Base-by-base conservation (phyloP, 2,797 vertebrate species). In the Poecilia velifera region DNA sequence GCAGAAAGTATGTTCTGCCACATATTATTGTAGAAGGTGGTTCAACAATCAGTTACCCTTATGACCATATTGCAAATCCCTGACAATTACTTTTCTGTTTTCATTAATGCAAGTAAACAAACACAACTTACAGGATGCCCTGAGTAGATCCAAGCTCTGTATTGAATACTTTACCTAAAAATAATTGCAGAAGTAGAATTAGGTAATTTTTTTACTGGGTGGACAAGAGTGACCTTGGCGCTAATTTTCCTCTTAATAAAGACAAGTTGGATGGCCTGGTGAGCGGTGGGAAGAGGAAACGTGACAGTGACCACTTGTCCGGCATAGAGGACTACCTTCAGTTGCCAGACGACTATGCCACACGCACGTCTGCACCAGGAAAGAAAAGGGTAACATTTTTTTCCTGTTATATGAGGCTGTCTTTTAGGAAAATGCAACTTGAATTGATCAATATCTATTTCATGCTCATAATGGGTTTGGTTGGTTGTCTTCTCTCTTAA, bases 321-420 rank as follows among this genome's bases (percentile, higher is more conserved):
- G 97, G 94, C 91, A 94, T 99, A 93, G 98, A 99, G 89, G 97
- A 99, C 95, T 99, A 97, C 90, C 97, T 99, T 68, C 98, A 99
- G 93, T 97, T 99, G 89, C 98, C 98, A 8, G 98, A 99, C 81
- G 98, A 99, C 90, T 99, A 99, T 86, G 97, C 98, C 81, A 97
- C 97, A 46, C 98, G 98, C 81, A 97, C 96, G 95, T 99, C 98
- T 3, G 94, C 98, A 86, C 98, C 98, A 9, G 98, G 98, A 79
- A 99, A 99, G 94, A 99, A 99, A 93, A 96, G 98, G 97, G 98
- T 99, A 98, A 97, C 82, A 84, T 34, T 6, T 14, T 0, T 7
- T 49, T 49, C 0, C 34, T 57, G 43, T 0, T 0, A 47, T 7
- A 16, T 31, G 62, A 20, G 45, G 3, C 10, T 46, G 6, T 39